Conservation (phyloP, 2,113 vertebrate species). For the Psittacula cyanocephala region DNA sequence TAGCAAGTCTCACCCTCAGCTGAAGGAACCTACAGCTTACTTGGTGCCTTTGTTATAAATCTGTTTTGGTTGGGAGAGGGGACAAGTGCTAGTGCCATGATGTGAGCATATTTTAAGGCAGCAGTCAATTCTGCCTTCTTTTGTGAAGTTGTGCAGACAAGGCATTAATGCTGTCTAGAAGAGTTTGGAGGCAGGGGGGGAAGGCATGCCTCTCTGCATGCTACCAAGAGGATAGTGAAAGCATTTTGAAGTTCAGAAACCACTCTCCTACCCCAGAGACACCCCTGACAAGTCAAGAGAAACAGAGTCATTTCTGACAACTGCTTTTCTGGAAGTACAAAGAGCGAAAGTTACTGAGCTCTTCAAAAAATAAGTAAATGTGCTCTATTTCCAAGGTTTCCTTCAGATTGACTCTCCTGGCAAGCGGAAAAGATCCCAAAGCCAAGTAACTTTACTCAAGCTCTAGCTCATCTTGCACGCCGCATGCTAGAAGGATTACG, state of each 20-base stretch:
- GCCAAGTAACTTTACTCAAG: constrained; percentile 17
- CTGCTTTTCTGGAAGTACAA: not conserved
- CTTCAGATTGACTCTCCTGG: not conserved
- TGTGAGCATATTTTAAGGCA: not conserved
- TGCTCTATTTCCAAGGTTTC: not conserved
- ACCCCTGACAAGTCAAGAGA: not conserved
- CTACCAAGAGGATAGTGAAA: not conserved
- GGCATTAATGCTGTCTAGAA: not conserved
- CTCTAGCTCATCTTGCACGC: rapidly evolving
- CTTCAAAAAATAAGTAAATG: not conserved
- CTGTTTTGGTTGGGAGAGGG: not conserved
- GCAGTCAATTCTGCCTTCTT: not conserved
- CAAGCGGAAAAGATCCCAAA: not conserved
- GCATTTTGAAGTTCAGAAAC: not conserved
- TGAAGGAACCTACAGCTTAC: not conserved
- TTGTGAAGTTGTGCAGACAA: not conserved
- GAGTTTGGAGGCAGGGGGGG: not conserved
- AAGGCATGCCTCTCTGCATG: not conserved
- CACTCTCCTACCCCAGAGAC: not conserved
- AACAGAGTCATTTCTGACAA: not conserved
- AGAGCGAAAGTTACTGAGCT: not conserved
- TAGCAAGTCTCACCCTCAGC: not conserved
- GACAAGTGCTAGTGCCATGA: not conserved
- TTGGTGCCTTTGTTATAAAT: not conserved
- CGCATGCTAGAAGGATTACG: not conserved